These are phyloP conservation scores for Eumerus sabulonum DNA, from an alignment of 2,888 invertebrate species.

Conservation along the genomic window DNA sequence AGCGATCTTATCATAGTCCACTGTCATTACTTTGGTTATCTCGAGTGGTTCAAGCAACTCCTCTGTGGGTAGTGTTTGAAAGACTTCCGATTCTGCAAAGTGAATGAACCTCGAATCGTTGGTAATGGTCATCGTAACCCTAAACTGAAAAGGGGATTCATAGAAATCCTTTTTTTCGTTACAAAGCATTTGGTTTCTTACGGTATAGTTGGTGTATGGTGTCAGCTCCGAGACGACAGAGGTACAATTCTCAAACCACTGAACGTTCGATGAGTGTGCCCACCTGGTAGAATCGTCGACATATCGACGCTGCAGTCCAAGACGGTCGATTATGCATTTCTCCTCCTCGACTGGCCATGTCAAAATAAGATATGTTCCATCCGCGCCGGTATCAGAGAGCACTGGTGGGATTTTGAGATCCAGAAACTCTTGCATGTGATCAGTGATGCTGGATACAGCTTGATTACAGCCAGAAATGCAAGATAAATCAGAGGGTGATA, in stretches of 20 bases:
- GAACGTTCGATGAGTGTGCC: slow-evolving; percentile 82
- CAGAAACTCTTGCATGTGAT: slow-evolving; percentile 11
- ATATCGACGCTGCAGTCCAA: slow-evolving; percentile 88
- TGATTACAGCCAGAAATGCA: slow-evolving; percentile 76
- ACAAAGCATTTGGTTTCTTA: slow-evolving; percentile 80
- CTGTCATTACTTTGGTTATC: slow-evolving; percentile 87
- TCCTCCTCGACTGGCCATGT: slow-evolving; percentile 75
- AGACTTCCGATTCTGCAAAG: slow-evolving; percentile 87
- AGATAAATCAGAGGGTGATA: slow-evolving; percentile 75
- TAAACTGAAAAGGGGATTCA: slow-evolving; percentile 89
- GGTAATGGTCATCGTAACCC: slow-evolving; percentile 86
- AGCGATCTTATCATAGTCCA: slow-evolving; percentile 90
- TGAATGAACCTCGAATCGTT: slow-evolving; percentile 83
- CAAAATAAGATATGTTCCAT: slow-evolving; percentile 36
- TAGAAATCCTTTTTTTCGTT: slow-evolving; percentile 14
- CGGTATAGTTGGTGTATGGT: slow-evolving; percentile 94
- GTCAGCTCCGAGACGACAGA: slow-evolving; percentile 88
- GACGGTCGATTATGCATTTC: slow-evolving; percentile 80
- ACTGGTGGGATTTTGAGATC: slow-evolving; percentile 40
- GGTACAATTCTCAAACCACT: slow-evolving; percentile 82
- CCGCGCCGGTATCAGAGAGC: slow-evolving; percentile 1
- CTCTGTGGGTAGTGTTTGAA: slow-evolving; percentile 86
- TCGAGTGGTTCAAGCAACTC: slow-evolving; percentile 88
- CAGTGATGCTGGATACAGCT: slow-evolving; percentile 73
- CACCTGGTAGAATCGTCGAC: slow-evolving; percentile 85